These are phyloP conservation scores for Heliconius aoede DNA, from an alignment of 2,888 invertebrate genomes.

Conservation along the genomic window DNA sequence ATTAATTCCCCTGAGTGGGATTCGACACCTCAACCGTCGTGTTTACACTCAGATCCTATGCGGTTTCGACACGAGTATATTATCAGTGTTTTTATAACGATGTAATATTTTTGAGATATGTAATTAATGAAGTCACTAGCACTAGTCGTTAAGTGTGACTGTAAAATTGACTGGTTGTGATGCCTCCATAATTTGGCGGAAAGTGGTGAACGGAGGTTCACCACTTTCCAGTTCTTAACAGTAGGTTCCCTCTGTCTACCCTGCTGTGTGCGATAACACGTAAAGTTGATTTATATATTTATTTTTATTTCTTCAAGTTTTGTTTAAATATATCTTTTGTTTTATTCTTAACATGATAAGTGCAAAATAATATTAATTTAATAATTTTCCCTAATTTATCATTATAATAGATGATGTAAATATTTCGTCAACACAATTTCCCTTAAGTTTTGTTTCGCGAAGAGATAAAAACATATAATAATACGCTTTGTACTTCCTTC, in stretches of 20 bases:
- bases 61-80: neutral
- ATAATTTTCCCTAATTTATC: conserved; percentile 3
- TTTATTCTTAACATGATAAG: neutral
- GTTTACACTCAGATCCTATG: no score
- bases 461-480: neutral
- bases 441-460: neutral
- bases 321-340: neutral
- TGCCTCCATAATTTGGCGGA: no score
- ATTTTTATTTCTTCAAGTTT: no score
- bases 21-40: neutral
- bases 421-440: neutral
- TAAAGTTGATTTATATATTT: no score
- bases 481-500: conserved; percentile 17
- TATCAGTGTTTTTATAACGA: neutral
- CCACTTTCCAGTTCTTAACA: no score
- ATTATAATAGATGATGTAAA: conserved; percentile 9
- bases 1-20: neutral
- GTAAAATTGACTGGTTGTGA: no score
- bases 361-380: neutral
- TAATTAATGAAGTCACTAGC: neutral
- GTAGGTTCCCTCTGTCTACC: no score
- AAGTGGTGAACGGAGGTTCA: no score
- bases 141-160: no score
- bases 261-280: no score
- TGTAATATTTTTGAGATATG: neutral